Evolutionary conservation across 2,113 vertebrate species (phyloP).

Genomic region (Sylvia atricapilla): DNA sequence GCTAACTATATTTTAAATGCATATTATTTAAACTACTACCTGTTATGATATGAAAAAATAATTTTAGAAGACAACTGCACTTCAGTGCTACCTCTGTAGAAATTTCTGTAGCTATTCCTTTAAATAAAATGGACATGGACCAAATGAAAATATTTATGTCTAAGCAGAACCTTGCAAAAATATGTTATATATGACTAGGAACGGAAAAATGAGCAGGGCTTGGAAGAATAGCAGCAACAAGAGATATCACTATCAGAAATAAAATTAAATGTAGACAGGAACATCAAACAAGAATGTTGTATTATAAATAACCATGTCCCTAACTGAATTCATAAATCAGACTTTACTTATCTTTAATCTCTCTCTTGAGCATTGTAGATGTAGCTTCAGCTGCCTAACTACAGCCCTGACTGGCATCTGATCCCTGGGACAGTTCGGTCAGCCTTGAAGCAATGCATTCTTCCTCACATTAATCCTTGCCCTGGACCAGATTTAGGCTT

Average conservation of each 20-base stretch:
- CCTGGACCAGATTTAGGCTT: background rate
- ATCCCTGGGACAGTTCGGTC: background rate
- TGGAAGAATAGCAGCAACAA: slow-evolving; percentile 47
- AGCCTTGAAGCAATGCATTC: background rate
- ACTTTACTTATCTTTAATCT: slow-evolving; percentile 48
- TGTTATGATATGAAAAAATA: background rate
- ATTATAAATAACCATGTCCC: slow-evolving; percentile 49
- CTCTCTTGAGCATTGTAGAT: slow-evolving; percentile 43
- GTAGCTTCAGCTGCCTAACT: background rate
- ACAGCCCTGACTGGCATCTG: slow-evolving; percentile 22
- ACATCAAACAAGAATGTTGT: slow-evolving; percentile 50
- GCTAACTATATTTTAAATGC: background rate
- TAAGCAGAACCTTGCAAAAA: background rate
- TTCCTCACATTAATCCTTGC: background rate
- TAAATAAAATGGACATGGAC: background rate
- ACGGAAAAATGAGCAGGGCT: slow-evolving; percentile 31
- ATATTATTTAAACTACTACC: background rate
- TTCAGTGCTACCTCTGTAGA: background rate
- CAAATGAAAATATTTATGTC: slow-evolving; percentile 25
- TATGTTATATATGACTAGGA: background rate
- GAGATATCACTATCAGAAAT: slow-evolving; percentile 56
- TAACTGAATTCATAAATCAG: slow-evolving; percentile 52
- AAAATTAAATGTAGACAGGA: slow-evolving; percentile 58
- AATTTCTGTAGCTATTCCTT: background rate
- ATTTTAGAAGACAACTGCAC: background rate